phyloP scores from a whole-genome alignment of 2,797 vertebrate species.

The Pangasius sanitwongsei region DNA sequence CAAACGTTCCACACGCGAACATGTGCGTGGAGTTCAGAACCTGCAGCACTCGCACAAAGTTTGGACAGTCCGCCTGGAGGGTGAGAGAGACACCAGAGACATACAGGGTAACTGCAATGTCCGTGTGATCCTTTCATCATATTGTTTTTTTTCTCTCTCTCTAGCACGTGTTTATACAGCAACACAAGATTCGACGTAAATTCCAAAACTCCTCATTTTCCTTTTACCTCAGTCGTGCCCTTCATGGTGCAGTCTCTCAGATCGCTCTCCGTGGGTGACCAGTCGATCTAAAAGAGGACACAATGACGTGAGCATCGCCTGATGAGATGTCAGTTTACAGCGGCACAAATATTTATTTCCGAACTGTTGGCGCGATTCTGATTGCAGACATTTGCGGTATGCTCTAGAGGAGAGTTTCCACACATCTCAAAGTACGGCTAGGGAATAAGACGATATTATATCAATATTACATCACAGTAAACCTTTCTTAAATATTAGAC shows the following conservation, averaged over 20 bases:
- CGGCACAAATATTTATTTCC: background rate
- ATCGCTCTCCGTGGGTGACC: conserved; percentile 73
- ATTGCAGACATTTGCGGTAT: too few relatives aligned
- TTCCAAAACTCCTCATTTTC: background rate
- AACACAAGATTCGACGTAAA: background rate
- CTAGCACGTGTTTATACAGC: background rate
- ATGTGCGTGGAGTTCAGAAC: conserved; percentile 82
- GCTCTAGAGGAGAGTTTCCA: too few relatives aligned
- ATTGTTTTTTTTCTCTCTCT: background rate
- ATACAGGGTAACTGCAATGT: background rate
- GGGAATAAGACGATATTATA: too few relatives aligned
- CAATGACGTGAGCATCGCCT: background rate
- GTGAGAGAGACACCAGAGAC: background rate
- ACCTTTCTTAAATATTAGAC: background rate
- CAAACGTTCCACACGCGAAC: conserved; percentile 85
- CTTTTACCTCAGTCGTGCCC: conserved; percentile 71
- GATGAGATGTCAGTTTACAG: background rate
- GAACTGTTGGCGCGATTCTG: too few relatives aligned
- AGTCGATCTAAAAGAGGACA: conserved; percentile 66
- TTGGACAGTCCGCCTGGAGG: conserved; percentile 80
- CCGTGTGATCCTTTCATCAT: background rate
- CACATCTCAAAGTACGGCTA: too few relatives aligned
- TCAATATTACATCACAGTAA: too few relatives aligned
- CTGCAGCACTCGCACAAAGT: conserved; percentile 85
- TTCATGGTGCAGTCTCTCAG: conserved; percentile 75